Evolutionary conservation across 2,888 invertebrate species (phyloP).

Genomic region (Apamea crenata): DNA sequence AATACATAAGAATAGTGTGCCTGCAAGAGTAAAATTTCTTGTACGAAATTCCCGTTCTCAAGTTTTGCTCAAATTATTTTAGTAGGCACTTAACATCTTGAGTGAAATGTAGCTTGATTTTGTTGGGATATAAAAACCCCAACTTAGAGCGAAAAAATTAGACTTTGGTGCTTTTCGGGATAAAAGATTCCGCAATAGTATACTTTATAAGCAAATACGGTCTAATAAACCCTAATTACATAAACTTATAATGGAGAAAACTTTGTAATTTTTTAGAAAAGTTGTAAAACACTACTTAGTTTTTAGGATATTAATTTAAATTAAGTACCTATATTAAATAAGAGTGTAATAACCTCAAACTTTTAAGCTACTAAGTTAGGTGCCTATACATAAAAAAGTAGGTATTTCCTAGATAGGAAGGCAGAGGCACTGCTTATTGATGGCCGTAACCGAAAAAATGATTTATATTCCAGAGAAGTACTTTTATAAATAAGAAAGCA

Average conservation of each 20-base stretch:
- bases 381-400: not conserved
- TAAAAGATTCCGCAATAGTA: not conserved
- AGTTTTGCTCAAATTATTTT: slow-evolving; percentile 14
- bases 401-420: not conserved
- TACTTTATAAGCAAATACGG: not conserved
- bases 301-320: not conserved
- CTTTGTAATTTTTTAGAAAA: not conserved
- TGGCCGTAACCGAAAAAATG: not conserved
- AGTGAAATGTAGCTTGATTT: not conserved
- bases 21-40: not conserved
- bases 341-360: not conserved
- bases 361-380: not conserved
- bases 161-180: not conserved
- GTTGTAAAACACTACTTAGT: not conserved
- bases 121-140: not conserved
- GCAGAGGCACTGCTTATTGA: not conserved
- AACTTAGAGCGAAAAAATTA: not conserved
- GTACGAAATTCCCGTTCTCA: not conserved
- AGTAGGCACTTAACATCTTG: slow-evolving; percentile 15
- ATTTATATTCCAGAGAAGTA: not conserved
- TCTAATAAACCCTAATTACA: too few relatives aligned
- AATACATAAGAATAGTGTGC: not conserved
- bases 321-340: not conserved
- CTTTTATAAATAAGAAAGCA: not conserved
- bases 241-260: not conserved